Evolutionary conservation across 1,140 invertebrate species (phyloP), one percentile per base, ranked within the genome.

Genomic region (Stegodyphus mimosarum): DNA sequence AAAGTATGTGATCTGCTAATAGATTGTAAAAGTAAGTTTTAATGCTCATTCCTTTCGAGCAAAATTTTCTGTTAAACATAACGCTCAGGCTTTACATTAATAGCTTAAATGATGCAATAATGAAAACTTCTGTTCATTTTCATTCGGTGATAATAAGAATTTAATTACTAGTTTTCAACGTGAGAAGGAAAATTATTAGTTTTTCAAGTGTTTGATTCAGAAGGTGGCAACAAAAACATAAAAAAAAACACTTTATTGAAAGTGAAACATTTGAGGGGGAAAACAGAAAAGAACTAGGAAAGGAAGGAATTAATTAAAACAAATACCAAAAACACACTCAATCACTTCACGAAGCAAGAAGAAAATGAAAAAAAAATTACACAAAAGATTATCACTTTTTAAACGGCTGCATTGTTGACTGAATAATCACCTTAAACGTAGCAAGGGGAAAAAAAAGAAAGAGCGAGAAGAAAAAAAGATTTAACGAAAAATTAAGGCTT

Each of bases 301-400:
- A 67, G 6, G 55, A 73, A 83, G 13, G 51, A 63, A 76, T 75
- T 84, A 84, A 84, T 84, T 84, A 84, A 84, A 84, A 84, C 63
- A 84, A 84, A 75, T 84, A 74, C 63, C 33, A 69, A 76, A 84
- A 84, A 84, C 66, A 18, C 63, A 17, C 71, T 84, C 52, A 84
- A 75, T 84, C 81, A 76, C 81, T 55, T 70, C 51, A 7, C 60
- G 75, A 69, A 84, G 71, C 63, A 9, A 33, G 51, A 84, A 84
- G n/a, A 13, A 13, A 33, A 69, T 69, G 69, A 75, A 69, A 69
- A 18, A 53, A 76, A 75, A 69, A 69, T 66, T 69, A 69, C 64
- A 84, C 73, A 84, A 84, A 84, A 66, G 81, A 84, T 84, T 83
- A 83, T 83, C 80, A 74, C 80, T 83, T 83, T 84, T 84, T 84